phyloP scores from a whole-genome alignment of 2,888 invertebrate species.

The Agonum fuliginosum region DNA sequence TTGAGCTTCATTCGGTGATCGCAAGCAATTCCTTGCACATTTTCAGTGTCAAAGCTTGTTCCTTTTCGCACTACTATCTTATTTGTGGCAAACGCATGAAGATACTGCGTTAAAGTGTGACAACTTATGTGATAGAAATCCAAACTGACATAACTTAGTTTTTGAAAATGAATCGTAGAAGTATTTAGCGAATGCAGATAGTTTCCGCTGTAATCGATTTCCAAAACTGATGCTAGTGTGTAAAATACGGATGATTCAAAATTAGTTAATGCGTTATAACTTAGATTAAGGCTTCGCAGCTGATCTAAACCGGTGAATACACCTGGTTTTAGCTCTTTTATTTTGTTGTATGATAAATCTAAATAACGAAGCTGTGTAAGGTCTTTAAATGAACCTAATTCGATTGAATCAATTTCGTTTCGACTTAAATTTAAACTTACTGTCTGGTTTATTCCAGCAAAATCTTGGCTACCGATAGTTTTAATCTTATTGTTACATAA shows the following conservation, averaged over 20 bases:
- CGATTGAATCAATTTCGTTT: constrained; percentile 7
- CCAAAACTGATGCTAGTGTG: neutral
- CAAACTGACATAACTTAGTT: neutral
- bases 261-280: constrained; percentile 32
- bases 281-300: constrained; percentile 17
- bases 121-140: neutral
- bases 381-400: constrained; percentile 1
- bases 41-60: neutral
- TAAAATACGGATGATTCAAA: constrained; percentile 1
- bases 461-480: neutral
- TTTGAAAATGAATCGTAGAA: neutral
- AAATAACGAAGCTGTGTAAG: neutral
- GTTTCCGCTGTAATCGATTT: neutral
- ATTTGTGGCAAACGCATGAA: neutral
- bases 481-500: neutral
- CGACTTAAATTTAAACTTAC: neutral
- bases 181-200: neutral
- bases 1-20: neutral
- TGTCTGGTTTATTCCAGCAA: neutral
- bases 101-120: neutral
- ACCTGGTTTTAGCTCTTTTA: neutral
- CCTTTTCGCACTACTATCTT: neutral
- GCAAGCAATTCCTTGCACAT: constrained; percentile 44
- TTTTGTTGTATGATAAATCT: neutral
- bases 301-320: neutral